Percentiles rank a stretch among this genome's conserved stretches.
Conservation (phyloP, 1,140 invertebrate genomes). For the Anadara kagoshimensis region DNA sequence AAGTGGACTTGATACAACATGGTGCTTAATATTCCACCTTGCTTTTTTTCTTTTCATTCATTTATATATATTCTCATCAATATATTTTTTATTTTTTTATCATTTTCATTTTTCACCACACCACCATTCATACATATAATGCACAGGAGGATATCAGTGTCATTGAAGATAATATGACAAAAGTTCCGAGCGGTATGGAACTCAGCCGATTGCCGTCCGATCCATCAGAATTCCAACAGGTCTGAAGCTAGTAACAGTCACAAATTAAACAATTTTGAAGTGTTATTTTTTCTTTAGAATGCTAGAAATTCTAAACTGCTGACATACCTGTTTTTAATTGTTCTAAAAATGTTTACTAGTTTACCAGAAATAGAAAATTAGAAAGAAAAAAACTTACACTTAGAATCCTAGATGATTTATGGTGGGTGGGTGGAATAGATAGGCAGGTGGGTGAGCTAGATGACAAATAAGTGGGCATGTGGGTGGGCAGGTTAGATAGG, state of each 20-base stretch:
- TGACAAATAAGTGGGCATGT: too few relatives aligned
- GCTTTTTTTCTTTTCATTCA: neutral
- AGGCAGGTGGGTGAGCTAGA: too few relatives aligned
- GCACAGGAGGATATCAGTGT: slow-evolving; percentile 10
- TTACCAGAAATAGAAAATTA: neutral
- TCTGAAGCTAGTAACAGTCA: neutral
- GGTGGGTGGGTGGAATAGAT: neutral
- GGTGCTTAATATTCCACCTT: neutral
- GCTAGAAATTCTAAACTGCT: too few relatives aligned
- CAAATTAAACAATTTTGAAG: neutral
- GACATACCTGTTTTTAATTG: neutral
- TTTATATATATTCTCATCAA: neutral
- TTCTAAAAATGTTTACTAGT: neutral
- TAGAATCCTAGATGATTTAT: neutral
- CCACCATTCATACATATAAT: slow-evolving; percentile 7
- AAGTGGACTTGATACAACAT: too few relatives aligned
- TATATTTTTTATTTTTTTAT: neutral
- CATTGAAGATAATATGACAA: slow-evolving; percentile 24
- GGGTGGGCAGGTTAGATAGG: too few relatives aligned
- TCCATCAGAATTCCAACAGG: slow-evolving; percentile 3
- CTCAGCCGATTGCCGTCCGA: slow-evolving; percentile 29
- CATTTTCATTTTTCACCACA: neutral
- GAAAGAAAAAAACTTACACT: neutral
- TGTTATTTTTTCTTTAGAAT: neutral
- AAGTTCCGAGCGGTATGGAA: slow-evolving; percentile 25